phyloP scores from a whole-genome alignment of 2,113 vertebrate species.

The Pimephales promelas region DNA sequence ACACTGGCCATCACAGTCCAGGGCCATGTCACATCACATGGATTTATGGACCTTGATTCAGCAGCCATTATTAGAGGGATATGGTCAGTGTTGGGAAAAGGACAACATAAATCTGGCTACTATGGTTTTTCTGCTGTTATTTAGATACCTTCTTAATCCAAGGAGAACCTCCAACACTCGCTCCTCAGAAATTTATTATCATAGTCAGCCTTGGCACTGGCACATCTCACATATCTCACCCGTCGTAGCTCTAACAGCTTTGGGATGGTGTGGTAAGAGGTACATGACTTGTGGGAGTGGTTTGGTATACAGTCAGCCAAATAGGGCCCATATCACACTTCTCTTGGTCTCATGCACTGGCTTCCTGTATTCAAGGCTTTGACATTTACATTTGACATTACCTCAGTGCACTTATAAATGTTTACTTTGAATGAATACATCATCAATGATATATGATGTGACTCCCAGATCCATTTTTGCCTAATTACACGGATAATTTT shows the following conservation, averaged over 20 bases:
- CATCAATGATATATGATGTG: no score
- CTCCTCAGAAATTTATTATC: constrained; percentile 47
- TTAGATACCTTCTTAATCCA: constrained; percentile 46
- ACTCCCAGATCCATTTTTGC: background rate
- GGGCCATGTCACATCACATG: constrained; percentile 16
- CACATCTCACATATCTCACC: background rate
- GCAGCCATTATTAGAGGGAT: background rate
- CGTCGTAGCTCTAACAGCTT: constrained; percentile 9
- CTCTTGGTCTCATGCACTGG: background rate
- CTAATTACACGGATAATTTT: background rate
- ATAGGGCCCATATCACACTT: background rate
- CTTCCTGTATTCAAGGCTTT: background rate
- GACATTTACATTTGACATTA: background rate
- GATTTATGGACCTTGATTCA: constrained; percentile 23
- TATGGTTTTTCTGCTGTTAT: constrained; percentile 28
- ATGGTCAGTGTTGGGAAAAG: background rate
- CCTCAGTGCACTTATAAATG: background rate
- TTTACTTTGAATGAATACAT: background rate
- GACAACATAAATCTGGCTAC: constrained; percentile 23
- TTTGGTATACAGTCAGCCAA: background rate
- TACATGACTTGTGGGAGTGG: background rate
- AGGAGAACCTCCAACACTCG: constrained; percentile 29
- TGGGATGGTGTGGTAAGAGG: background rate
- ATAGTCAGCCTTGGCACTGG: constrained; percentile 42
- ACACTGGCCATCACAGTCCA: constrained; percentile 20